Conservation (phyloP, 2,797 vertebrate genomes). For the Triplophysa yarkandensis region DNA sequence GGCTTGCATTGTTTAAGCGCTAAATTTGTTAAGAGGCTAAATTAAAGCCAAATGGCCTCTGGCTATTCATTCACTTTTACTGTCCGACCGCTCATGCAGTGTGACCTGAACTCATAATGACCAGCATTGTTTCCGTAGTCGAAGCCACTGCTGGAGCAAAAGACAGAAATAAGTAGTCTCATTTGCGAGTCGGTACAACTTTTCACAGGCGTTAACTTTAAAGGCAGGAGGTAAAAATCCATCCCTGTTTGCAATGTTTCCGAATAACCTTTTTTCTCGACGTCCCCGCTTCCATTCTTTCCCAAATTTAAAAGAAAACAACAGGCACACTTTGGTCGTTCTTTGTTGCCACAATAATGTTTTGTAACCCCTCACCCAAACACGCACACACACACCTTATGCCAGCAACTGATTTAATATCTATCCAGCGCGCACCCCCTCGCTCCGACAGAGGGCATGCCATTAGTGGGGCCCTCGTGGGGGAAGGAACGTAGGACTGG, state of each 20-base stretch:
- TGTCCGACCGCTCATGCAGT: constrained; percentile 7
- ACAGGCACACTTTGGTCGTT: constrained; percentile 52
- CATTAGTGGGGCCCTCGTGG: constrained; percentile 48
- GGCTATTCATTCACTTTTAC: constrained; percentile 16
- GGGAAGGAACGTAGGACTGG: constrained; percentile 53
- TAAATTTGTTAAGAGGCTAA: constrained; percentile 47
- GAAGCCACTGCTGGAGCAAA: background rate
- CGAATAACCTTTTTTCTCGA: constrained; percentile 8
- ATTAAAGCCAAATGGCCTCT: constrained; percentile 23
- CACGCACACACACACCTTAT: constrained; percentile 37
- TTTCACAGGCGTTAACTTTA: background rate
- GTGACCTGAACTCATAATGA: constrained; percentile 13
- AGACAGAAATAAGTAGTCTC: background rate
- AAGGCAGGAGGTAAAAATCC: background rate
- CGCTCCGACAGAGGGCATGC: constrained; percentile 52
- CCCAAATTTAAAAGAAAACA: constrained; percentile 49
- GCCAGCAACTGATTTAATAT: constrained; percentile 49
- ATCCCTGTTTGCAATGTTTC: background rate
- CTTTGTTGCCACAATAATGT: constrained; percentile 28
- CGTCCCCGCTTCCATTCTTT: constrained; percentile 35
- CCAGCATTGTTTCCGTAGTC: constrained; percentile 12
- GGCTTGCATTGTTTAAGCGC: constrained; percentile 46
- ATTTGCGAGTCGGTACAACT: constrained; percentile 14
- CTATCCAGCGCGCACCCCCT: constrained; percentile 4
- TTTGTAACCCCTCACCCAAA: constrained; percentile 27